These are phyloP conservation scores for Pheucticus melanocephalus DNA, from an alignment of 2,113 vertebrate species.

Conservation along the genomic window DNA sequence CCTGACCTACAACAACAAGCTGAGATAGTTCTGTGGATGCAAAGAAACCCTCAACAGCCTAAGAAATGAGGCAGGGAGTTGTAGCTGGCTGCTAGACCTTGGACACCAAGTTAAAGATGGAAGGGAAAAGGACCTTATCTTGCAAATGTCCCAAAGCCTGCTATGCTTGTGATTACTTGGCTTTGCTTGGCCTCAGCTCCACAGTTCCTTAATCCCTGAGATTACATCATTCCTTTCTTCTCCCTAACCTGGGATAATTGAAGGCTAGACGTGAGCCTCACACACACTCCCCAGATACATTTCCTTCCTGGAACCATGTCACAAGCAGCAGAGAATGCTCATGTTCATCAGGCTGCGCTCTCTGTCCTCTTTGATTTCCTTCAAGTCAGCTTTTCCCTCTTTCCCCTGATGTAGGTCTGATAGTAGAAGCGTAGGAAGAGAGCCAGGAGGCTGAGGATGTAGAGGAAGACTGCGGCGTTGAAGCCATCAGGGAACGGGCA, in stretches of 20 bases:
- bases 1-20: neutral
- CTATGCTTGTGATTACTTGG: neutral
- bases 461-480: conserved; percentile 57
- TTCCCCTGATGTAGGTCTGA: conserved; percentile 49
- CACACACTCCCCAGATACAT: neutral
- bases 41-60: neutral
- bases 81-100: neutral
- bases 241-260: neutral
- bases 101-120: neutral
- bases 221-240: neutral
- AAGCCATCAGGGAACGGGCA: conserved; percentile 66
- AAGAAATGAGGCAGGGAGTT: neutral
- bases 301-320: neutral
- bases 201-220: neutral
- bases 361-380: neutral
- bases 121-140: neutral
- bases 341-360: neutral
- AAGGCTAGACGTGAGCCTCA: neutral
- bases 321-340: neutral
- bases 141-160: neutral
- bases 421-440: conserved; percentile 74
- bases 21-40: neutral
- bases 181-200: neutral
- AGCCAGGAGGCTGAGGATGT: conserved; percentile 68
- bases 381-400: conserved; percentile 22